Base-by-base conservation (phyloP, 1,140 invertebrate species). In the Calliopsis andreniformis region DNA sequence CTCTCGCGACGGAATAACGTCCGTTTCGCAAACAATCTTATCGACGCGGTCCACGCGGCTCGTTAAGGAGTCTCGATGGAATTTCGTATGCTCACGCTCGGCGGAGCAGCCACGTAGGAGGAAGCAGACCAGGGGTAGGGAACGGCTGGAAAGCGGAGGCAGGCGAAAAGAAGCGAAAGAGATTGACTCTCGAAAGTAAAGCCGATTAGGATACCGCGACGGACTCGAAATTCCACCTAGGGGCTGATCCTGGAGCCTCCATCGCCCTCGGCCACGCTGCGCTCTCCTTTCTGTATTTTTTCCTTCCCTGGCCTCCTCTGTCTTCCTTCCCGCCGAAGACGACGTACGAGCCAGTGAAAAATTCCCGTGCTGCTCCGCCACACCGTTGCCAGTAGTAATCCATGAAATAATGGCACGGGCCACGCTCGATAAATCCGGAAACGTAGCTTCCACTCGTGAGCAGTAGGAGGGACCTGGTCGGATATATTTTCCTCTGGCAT, bases 371-470 rank as follows among this genome's bases (percentile, higher is more conserved):
- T 18, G 35, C 49, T 30, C n/a, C 42, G 20, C 30, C 68, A 75
- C 59, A 16, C 16, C 49, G 55, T 58, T 35, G 55, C 32, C n/a
- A 42, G 32, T 78, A 84, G 70, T 86, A 87, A 87, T 85, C 76
- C 80, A 59, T 79, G 81, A 87, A 87, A 87, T 85, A 88, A 88
- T 85, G 83, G 77, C 69, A 63, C 42, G 64, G 67, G 62, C 78
- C 75, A 79, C 79, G 79, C 63, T 82, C 83, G 79, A 86, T 87
- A 87, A 88, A 89, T 88, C 77, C 82, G 81, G 76, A 83, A 83
- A 76, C 51, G 81, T 43, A 59, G 49, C 30, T 28, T 62, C 42
- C 62, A 78, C 63, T 64, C 63, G 75, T 45, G 75, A 55, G 64
- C 47, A 61, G 69, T 75, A 70, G 81, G 81, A 78, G 81, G 68